A percentile compares a stretch with the other conserved stretches of the same genome.
Conservation (phyloP, 2,113 vertebrate species). For the Chaetodon trifascialis region DNA sequence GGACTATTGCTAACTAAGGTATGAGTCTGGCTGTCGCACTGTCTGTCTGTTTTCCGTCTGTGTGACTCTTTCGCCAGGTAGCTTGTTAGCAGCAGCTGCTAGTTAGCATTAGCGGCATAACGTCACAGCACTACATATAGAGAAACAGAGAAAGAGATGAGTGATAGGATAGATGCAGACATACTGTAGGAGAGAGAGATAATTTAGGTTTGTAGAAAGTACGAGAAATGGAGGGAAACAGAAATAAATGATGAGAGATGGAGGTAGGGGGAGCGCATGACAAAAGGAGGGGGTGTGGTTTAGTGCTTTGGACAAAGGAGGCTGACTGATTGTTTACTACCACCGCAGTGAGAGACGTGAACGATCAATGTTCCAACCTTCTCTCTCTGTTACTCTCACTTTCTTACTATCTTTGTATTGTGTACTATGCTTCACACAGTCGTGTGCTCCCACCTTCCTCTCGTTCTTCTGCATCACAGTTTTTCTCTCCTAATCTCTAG, state of each 20-base stretch:
- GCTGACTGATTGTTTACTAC: constrained; percentile 84
- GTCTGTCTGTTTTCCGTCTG: constrained; percentile 18
- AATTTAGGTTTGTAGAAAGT: constrained; percentile 7
- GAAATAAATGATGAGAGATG: constrained; percentile 22
- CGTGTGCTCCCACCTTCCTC: background rate
- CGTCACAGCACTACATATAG: constrained; percentile 33
- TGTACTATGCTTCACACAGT: constrained; percentile 12
- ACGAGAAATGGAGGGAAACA: constrained; percentile 11
- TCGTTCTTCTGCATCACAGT: background rate
- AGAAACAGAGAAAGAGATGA: background rate
- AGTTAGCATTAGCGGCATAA: constrained; percentile 58
- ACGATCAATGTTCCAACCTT: constrained; percentile 32
- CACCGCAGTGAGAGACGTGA: constrained; percentile 69
- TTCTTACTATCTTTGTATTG: background rate
- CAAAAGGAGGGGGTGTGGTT: constrained; percentile 85
- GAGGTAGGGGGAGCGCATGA: constrained; percentile 68
- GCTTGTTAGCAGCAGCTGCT: constrained; percentile 49
- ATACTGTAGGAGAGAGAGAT: constrained; percentile 3
- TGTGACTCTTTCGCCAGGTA: constrained; percentile 25
- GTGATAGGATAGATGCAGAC: background rate
- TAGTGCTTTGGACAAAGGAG: constrained; percentile 85
- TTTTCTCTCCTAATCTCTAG: background rate
- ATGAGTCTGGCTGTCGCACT: constrained; percentile 55
- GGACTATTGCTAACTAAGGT: constrained; percentile 83
- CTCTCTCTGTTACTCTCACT: background rate